Base-by-base conservation (phyloP, 2,113 vertebrate species). In the Seriola aureovittata region DNA sequence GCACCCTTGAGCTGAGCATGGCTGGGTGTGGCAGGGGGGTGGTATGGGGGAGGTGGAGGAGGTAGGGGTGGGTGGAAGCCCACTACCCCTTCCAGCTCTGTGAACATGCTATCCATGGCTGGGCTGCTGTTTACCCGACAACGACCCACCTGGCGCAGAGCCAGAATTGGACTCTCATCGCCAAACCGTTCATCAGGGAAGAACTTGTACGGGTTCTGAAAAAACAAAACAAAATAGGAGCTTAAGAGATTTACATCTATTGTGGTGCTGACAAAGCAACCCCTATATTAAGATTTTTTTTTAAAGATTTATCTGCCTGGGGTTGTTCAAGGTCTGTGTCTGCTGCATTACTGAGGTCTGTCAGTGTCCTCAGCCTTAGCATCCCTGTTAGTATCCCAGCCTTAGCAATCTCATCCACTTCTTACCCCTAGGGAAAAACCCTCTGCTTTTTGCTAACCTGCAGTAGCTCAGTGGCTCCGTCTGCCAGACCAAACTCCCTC, bases 171-270 rank as follows among this genome's bases (percentile, higher is more conserved):
- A 94, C 98, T 99, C 94, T 98, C 98, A 0, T 99, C 98, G 77
- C 98, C 98, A 88, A 99, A 99, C 19, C 97, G 96, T 85, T 99
- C 98, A 59, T 99, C 98, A 0, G 98, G 98, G 87, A 99, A 99
- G 94, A 99, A 99, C 89, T 99, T 99, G 93, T 97, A 98, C 36
- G 98, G 98, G 93, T 99, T 99, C 98, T 99, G 71, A 71, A 81
- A 78, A 1, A 8, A 55, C 1, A 54, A 82, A 68, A 13, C 32
- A 23, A 17, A 66, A 8, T 4, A 14, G 1, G 14, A n/a, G 62
- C 10, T 68, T 11, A 13, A 71, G 6, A 29, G n/a, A 44, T 46
- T 6, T 8, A 13, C 19, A 38, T 40, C 3, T 8, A 50, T 11
- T 68, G 29, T 46, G 17, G 12, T 48, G 29, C 36, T 55, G 13